A percentile compares a stretch with the other conserved stretches of the same genome.
Evolutionary conservation across 2,113 vertebrate genomes (phyloP).

Genomic region (Nicator chloris): DNA sequence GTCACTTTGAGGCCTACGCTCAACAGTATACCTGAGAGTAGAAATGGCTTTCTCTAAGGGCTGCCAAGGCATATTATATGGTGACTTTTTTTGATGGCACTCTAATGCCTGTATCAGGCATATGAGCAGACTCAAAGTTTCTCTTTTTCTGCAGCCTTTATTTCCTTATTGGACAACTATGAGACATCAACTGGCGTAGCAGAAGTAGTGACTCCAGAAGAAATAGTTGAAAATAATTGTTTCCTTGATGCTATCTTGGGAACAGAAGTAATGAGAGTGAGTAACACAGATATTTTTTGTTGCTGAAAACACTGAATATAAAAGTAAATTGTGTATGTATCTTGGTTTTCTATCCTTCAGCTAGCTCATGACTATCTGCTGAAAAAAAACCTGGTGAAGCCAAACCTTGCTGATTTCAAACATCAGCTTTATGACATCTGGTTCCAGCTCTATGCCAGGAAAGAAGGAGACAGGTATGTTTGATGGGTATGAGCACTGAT

Average conservation of each 20-base stretch:
- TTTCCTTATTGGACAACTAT: slow-evolving; percentile 82
- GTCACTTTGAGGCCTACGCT: neutral
- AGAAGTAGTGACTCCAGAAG: slow-evolving; percentile 76
- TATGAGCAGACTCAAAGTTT: neutral
- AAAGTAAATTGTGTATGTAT: neutral
- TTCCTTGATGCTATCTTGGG: slow-evolving; percentile 80
- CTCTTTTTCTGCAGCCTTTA: slow-evolving; percentile 73
- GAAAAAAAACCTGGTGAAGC: slow-evolving; percentile 66
- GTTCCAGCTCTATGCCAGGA: slow-evolving; percentile 83
- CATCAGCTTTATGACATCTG: slow-evolving; percentile 84
- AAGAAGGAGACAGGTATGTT: slow-evolving; percentile 75
- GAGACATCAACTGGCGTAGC: slow-evolving; percentile 73
- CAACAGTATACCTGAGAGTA: neutral
- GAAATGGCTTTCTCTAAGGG: neutral
- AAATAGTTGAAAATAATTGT: slow-evolving; percentile 70
- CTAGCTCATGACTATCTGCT: slow-evolving; percentile 79
- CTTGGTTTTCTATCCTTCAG: slow-evolving; percentile 54
- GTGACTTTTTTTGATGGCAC: neutral
- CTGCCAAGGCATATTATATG: neutral
- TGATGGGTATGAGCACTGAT: neutral
- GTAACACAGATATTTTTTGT: neutral
- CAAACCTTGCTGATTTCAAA: slow-evolving; percentile 73
- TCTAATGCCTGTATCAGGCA: neutral
- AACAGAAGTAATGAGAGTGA: slow-evolving; percentile 83
- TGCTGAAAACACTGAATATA: neutral